Evolutionary conservation across 2,113 vertebrate species (phyloP).

Genomic region (Crocuta crocuta): DNA sequence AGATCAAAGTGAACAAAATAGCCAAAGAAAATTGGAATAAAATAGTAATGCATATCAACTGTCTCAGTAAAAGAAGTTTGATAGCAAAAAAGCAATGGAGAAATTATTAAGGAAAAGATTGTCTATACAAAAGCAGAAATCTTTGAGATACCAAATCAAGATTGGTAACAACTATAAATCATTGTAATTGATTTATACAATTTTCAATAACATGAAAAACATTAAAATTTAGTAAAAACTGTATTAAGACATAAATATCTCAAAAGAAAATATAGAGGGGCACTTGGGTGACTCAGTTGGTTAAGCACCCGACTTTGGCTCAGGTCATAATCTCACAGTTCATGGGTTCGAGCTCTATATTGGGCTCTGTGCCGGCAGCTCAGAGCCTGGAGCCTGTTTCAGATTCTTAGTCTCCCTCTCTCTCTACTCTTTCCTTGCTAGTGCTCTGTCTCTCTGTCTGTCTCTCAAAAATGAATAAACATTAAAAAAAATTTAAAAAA

Average conservation of each 20-base stretch:
- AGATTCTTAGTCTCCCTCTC: no score
- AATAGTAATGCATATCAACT: background rate
- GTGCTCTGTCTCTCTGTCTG: no score
- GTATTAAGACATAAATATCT: background rate
- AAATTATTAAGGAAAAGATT: background rate
- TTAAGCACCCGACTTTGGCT: no score
- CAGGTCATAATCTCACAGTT: no score
- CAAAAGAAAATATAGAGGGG: background rate
- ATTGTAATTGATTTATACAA: constrained; percentile 25
- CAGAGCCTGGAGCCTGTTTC: no score
- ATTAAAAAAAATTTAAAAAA: no score
- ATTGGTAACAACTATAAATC: constrained; percentile 16
- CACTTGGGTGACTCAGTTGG: no score
- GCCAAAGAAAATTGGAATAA: background rate
- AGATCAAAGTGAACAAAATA: background rate
- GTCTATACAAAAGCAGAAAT: background rate
- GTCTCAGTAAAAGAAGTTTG: constrained; percentile 18
- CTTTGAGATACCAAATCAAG: background rate
- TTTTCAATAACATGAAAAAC: background rate
- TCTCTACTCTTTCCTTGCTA: no score
- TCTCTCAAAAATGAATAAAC: no score
- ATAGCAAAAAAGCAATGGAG: constrained; percentile 26
- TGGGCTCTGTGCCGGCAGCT: no score
- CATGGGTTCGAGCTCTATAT: no score
- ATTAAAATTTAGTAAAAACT: constrained; percentile 15